Evolutionary conservation across 1,140 invertebrate species (phyloP).

Genomic region (Drosophila nigromelanica): DNA sequence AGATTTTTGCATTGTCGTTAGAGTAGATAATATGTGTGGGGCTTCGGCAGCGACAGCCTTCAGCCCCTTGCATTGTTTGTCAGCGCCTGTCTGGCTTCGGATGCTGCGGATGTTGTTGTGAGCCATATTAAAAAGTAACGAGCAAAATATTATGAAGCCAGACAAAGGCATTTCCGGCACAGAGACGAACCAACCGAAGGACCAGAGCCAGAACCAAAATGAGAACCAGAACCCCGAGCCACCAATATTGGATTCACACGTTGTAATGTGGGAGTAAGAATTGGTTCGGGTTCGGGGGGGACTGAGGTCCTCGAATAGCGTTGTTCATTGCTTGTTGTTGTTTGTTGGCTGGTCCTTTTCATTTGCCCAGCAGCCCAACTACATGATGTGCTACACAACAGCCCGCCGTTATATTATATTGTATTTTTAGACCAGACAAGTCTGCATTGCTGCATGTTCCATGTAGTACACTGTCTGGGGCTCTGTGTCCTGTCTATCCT

Average conservation of each 20-base stretch:
- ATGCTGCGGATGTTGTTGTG: conserved; percentile 71
- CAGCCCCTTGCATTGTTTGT: conserved; percentile 47
- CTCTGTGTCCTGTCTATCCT: background rate
- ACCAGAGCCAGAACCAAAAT: background rate
- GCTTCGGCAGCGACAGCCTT: background rate
- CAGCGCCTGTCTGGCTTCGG: conserved; percentile 48
- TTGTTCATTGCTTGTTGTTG: conserved; percentile 58
- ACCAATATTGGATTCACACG: conserved; percentile 77
- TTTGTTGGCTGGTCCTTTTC: conserved; percentile 37
- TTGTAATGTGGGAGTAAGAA: conserved; percentile 49
- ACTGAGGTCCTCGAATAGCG: conserved; percentile 42
- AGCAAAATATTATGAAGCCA: conserved; percentile 81
- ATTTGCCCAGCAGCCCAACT: conserved; percentile 17
- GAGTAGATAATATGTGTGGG: conserved; percentile 52
- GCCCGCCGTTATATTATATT: conserved; percentile 68
- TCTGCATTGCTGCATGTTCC: conserved; percentile 76
- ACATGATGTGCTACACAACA: conserved; percentile 31
- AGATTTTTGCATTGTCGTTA: conserved; percentile 80
- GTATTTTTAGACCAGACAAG: conserved; percentile 73
- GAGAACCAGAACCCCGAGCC: conserved; percentile 19
- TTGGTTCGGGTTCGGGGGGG: conserved; percentile 14
- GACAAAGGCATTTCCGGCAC: conserved; percentile 77
- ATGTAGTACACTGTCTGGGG: conserved; percentile 34
- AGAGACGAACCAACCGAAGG: conserved; percentile 20
- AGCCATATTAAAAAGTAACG: conserved; percentile 82